phyloP scores from a whole-genome alignment of 2,113 vertebrate species.

The Chauna torquata region DNA sequence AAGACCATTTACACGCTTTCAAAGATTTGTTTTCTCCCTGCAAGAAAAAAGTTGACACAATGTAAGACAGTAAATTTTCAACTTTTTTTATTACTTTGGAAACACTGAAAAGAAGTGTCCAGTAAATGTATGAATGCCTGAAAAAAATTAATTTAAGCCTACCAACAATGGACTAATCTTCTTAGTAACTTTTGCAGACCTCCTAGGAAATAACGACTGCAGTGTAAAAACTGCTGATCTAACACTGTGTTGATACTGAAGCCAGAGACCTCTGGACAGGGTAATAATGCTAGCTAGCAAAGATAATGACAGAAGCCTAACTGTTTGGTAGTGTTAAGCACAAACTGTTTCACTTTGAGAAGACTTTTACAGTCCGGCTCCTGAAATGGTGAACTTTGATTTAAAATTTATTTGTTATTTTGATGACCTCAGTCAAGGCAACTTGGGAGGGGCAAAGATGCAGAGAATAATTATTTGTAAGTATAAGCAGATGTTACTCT shows the following conservation, averaged over 20 bases:
- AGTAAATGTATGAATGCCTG: background rate
- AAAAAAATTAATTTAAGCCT: background rate
- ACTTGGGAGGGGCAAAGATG: background rate
- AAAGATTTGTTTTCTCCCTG: background rate
- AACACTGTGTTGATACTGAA: background rate
- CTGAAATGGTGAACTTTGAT: background rate
- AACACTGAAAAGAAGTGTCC: background rate
- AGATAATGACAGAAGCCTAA: background rate
- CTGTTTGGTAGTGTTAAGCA: background rate
- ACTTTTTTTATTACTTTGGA: background rate
- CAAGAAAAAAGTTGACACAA: background rate
- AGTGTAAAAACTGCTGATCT: background rate
- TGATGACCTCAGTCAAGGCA: slow-evolving; percentile 15
- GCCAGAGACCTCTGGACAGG: background rate
- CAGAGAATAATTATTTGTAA: background rate
- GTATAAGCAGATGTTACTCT: slow-evolving; percentile 3
- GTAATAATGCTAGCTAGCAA: background rate
- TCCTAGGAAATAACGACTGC: background rate
- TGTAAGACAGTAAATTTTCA: background rate
- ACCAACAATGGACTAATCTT: background rate
- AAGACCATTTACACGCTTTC: background rate
- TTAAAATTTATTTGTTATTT: slow-evolving; percentile 14
- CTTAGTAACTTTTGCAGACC: background rate
- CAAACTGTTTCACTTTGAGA: background rate
- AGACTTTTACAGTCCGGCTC: background rate